Base-by-base conservation (phyloP, 2,113 vertebrate species). In the Morone chrysops region DNA sequence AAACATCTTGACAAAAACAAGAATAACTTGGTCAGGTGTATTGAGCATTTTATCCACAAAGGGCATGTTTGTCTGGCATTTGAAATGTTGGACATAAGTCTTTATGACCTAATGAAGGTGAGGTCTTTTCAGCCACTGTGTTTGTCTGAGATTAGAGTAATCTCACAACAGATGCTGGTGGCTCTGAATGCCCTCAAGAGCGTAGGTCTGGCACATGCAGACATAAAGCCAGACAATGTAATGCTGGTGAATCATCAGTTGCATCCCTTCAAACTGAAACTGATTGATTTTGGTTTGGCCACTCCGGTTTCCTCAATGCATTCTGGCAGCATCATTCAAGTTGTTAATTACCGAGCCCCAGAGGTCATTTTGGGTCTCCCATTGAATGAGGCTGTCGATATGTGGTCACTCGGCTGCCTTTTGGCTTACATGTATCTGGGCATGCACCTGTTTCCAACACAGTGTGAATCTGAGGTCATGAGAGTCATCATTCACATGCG, bases 401-500 rank as follows among this genome's bases (percentile, higher is more conserved):
- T 76, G 74, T 76, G 74, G 74, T 3, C 36, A 0, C 48, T 75
- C 5, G 73, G 73, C 40, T 76, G 74, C n/a, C 4, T 76, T 14
- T 9, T 76, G 74, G 74, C 74, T 12, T 66, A 45, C 38, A 0
- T 47, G 61, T 56, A 45, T 22, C 14, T 76, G 1, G 36, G 48
- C 13, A 2, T 0, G 0, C 14, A 66, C 22, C 48, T 76, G 10
- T 66, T 43, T 45, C 50, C 62, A 6, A 0, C 0, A 1, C 0
- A 0, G 3, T 14, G 47, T 10, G 41, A 45, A 5, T 68, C 38
- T 18, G 41, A 57, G 0, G 4, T 6, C 0, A 38, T 68, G 20
- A 22, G 56, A n/a, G 4, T 8, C 41, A 73, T 60, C 1, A 3
- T 48, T 5, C 5, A 51, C 18, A 4, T 75, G 8, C 45, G 16